Evolutionary conservation across 1,140 invertebrate species (phyloP).

Genomic region (Lysiphlebus fabarum): DNA sequence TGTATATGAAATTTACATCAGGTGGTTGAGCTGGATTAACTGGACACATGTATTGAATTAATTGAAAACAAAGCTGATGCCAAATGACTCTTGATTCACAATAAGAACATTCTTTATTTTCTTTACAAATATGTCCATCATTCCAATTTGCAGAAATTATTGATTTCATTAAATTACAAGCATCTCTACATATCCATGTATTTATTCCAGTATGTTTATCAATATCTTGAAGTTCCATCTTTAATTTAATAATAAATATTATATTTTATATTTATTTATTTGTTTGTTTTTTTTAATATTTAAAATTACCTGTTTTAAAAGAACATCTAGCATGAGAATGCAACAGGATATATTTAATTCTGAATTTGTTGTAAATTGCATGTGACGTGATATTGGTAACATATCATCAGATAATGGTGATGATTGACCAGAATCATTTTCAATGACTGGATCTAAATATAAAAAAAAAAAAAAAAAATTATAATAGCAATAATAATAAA

Average conservation of each 20-base stretch:
- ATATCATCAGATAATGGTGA: slow-evolving; percentile 72
- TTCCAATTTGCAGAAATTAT: slow-evolving; percentile 79
- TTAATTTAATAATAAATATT: slow-evolving; percentile 22
- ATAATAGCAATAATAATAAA: background rate
- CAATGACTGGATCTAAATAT: slow-evolving; percentile 63
- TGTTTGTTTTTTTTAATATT: too few species aligned
- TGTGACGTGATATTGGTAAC: slow-evolving; percentile 59
- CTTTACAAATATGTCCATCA: slow-evolving; percentile 67
- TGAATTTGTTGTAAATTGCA: slow-evolving; percentile 62
- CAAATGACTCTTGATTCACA: slow-evolving; percentile 91
- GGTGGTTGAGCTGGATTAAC: slow-evolving; percentile 69
- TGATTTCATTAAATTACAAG: slow-evolving; percentile 74
- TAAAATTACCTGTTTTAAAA: slow-evolving; percentile 93
- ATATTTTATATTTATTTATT: too few species aligned
- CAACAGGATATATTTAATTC: slow-evolving; percentile 86
- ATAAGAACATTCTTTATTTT: slow-evolving; percentile 75
- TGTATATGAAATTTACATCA: slow-evolving; percentile 61
- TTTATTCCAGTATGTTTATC: slow-evolving; percentile 79
- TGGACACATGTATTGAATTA: slow-evolving; percentile 77
- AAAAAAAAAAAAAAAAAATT: slow-evolving; percentile 23
- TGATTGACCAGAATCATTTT: slow-evolving; percentile 68
- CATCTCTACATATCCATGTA: slow-evolving; percentile 71
- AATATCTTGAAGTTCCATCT: slow-evolving; percentile 93
- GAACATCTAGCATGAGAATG: slow-evolving; percentile 93
- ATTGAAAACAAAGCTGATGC: slow-evolving; percentile 82